Base-by-base conservation (phyloP, 2,888 invertebrate species). In the Cacoxenus indagator region DNA sequence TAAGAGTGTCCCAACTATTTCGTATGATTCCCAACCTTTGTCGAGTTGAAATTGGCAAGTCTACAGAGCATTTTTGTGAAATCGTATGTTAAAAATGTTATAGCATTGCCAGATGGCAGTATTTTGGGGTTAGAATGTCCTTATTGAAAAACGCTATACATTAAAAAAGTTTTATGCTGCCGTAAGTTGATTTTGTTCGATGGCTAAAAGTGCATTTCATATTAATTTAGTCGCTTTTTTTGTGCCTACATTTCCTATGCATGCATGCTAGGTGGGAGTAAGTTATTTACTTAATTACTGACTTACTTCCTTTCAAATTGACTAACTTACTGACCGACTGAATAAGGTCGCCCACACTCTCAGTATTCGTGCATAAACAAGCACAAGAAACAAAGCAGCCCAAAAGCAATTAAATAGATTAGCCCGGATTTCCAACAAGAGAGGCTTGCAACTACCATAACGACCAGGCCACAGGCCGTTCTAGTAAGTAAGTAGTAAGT, bases 381-480 rank as follows among this genome's bases (percentile, higher is more conserved):
- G 66, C 66, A 65, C 68, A 51, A 67, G 51, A 67, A 70, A 68
- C 69, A 73, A 71, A 70, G 57, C 68, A 43, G 61, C 70, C 71
- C 57, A 73, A 78, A 73, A 74, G 74, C 80, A 80, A 80, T 82
- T 80, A 78, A 78, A 78, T 73, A 73, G 71, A 77, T 80, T 78
- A 80, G 76, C 43, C 55, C 37, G 48, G 29, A 67, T 71, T 73
- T 66, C 70, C 70, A 76, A 73, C 64, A 69, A 77, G 64, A 65
- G n/a, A n/a, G n/a, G n/a, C n/a, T n/a, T n/a, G 45, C 71, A 68
- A 64, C 59, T 73, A 69, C 76, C 75, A 78, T 76, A 76, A 76
- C 74, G 76, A 78, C 76, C 72, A 68, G 62, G 67, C 43, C 72
- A 67, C 29, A 37, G 70, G 65, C 74, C n/a, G n/a, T n/a, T n/a